Conservation (phyloP, 2,113 vertebrate genomes). For the Brachyistius frenatus region DNA sequence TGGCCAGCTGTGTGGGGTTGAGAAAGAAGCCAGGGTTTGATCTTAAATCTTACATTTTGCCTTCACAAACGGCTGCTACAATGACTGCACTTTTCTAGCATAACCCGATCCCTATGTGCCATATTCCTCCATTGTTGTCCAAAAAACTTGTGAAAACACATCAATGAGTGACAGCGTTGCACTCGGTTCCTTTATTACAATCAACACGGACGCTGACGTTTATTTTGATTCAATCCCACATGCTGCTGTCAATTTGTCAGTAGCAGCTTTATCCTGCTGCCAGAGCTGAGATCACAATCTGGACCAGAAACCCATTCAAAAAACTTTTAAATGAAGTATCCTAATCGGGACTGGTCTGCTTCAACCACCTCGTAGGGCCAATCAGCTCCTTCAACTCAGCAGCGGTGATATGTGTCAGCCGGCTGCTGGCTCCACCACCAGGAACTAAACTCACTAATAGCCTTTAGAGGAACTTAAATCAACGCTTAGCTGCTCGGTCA, state of each 20-base stretch:
- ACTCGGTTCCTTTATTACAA: no score
- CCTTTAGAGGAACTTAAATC: conserved; percentile 76
- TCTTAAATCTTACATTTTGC: background rate
- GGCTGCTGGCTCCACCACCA: conserved; percentile 71
- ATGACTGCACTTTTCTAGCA: no score
- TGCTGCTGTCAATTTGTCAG: background rate
- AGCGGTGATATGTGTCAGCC: conserved; percentile 73
- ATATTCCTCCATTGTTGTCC: no score
- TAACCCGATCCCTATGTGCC: no score
- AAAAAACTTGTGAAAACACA: no score
- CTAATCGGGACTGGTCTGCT: conserved; percentile 31
- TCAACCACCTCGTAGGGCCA: conserved; percentile 35
- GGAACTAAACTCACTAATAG: conserved; percentile 76
- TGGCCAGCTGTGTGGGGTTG: background rate
- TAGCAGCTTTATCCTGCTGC: no score
- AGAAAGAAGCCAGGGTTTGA: background rate
- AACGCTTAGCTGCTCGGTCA: conserved; percentile 77
- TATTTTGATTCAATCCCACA: no score
- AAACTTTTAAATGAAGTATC: conserved; percentile 1
- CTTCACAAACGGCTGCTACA: background rate
- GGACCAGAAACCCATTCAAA: background rate
- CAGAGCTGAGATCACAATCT: background rate
- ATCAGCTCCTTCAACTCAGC: conserved; percentile 57
- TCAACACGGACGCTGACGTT: no score
- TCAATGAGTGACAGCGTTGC: no score